Evolutionary conservation across 2,113 vertebrate genomes (phyloP), one percentile per base, ranked within the genome.

Genomic region (Sapayoa aenigma): DNA sequence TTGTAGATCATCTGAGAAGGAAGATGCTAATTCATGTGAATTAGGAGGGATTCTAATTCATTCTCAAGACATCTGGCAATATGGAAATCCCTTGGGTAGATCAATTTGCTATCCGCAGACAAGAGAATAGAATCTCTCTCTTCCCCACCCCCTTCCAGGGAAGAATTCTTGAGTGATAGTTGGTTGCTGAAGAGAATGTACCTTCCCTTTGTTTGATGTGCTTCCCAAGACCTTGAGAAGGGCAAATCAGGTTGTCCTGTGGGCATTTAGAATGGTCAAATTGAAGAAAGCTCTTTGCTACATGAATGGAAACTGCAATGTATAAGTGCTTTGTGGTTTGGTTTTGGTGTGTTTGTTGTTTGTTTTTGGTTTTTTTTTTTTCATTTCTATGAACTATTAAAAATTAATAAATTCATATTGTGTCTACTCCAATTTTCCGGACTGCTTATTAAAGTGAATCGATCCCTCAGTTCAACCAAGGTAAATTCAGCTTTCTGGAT

Each of bases 11-110:
- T 94, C 50, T 96, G 63, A 93, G 47, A 73, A 93, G 92, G 94
- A 90, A 86, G 65, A 81, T 84, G 75, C 67, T 92, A 96, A 92
- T 96, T 95, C 59, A 77, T 31, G 35, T 89, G 83, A 93, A 80
- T 88, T 94, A 93, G 24, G 22, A 94, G 50, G 56, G 30, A 39
- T 92, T 81, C 47, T 94, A 95, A 94, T 96, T 93, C 30, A 94
- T 87, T 96, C 42, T 86, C 19, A 55, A 89, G 91, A 75, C 83
- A 86, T 93, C 92, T 95, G 93, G 86, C 50, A 89, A 71, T 93
- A 63, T 47, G 50, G 53, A 90, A 88, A 42, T 94, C 92, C 62
- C 58, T 76, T 80, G 78, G 58, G 80, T 89, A 68, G 76, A 55
- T 86, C 67, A 71, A 44, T 96, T 96, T 90, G 13, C 56, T 90